phyloP scores from a whole-genome alignment of 2,888 invertebrate genomes.

The Amblyjoppa fuscipennis region DNA sequence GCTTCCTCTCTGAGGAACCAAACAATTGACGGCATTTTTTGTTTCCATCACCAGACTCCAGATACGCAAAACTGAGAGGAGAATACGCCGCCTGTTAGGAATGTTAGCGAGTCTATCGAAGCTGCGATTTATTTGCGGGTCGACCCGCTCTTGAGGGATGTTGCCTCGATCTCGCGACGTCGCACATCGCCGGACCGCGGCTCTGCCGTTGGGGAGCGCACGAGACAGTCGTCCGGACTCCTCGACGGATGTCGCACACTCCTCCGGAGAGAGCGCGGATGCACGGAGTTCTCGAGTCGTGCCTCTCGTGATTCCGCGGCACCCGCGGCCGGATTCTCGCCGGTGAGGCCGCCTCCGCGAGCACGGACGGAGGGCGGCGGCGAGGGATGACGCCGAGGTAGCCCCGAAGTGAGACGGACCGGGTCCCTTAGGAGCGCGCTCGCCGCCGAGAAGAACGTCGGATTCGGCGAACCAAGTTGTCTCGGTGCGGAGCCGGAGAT shows the following conservation, averaged over 20 bases:
- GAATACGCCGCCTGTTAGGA: too few relatives aligned
- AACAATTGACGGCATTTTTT: too few relatives aligned
- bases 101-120: too few relatives aligned
- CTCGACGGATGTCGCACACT: constrained; percentile 27
- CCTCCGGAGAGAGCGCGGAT: background rate
- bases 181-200: background rate
- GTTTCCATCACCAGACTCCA: too few relatives aligned
- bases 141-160: background rate
- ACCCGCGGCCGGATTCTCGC: constrained; percentile 18
- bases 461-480: constrained; percentile 67
- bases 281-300: constrained; percentile 37
- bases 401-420: constrained; percentile 60
- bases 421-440: constrained; percentile 13
- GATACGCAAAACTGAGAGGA: too few relatives aligned
- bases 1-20: too few relatives aligned
- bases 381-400: constrained; percentile 47
- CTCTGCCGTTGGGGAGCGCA: constrained; percentile 10
- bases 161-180: constrained; percentile 19
- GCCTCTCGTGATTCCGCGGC: constrained; percentile 57
- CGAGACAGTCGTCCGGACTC: constrained; percentile 23
- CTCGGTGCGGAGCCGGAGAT: constrained; percentile 48
- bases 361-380: constrained; percentile 20
- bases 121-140: too few relatives aligned
- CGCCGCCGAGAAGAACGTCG: constrained; percentile 39
- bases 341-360: constrained; percentile 23